Conservation (phyloP, 2,797 vertebrate genomes). For the Natrix natrix region DNA sequence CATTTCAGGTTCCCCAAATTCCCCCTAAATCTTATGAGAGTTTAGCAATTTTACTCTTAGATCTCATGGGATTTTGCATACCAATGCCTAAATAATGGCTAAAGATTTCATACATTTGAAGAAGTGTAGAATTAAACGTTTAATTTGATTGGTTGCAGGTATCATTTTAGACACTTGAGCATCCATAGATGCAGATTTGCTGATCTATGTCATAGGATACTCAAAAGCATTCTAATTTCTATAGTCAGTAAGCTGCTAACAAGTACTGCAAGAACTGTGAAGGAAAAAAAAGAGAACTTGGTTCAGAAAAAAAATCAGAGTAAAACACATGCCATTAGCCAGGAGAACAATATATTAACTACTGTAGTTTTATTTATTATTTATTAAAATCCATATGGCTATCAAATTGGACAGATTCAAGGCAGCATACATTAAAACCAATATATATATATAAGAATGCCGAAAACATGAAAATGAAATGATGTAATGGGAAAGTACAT, state of each 20-base stretch:
- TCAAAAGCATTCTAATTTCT: neutral
- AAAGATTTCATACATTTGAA: neutral
- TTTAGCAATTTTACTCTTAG: neutral
- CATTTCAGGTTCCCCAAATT: neutral
- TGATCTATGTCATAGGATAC: neutral
- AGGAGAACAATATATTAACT: neutral
- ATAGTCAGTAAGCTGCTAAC: neutral
- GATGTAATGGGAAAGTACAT: neutral
- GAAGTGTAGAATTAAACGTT: neutral
- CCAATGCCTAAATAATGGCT: neutral
- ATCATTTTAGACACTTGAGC: neutral
- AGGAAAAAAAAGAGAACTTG: neutral
- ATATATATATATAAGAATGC: neutral
- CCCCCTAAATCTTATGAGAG: neutral
- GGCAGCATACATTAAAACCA: neutral
- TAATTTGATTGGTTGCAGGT: neutral
- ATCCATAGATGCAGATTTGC: neutral
- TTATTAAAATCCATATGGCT: neutral
- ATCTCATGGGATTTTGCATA: neutral
- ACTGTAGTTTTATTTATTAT: neutral
- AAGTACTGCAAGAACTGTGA: neutral
- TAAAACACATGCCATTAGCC: neutral
- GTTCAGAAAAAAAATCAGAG: neutral
- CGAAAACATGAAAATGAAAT: neutral
- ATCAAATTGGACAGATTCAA: neutral